Percentiles rank a stretch among this genome's conserved stretches.
Conservation (phyloP, 1,140 invertebrate species). For the Bombus impatiens region DNA sequence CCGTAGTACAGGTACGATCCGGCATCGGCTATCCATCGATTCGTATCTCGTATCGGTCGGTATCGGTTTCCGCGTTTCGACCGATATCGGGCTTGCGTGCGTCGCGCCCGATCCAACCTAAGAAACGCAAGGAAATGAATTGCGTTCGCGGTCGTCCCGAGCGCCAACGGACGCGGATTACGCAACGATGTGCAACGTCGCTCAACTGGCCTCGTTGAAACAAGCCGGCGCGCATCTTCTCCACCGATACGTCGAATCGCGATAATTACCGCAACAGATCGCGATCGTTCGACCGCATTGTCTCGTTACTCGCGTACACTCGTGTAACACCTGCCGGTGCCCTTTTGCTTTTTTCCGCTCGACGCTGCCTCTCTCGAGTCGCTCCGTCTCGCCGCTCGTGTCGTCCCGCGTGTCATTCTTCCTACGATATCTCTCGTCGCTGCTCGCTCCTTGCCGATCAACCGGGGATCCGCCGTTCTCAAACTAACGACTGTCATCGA, state of each 20-base stretch:
- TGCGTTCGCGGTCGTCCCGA: too few relatives aligned
- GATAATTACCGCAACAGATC: constrained; percentile 38
- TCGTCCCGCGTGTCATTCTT: background rate
- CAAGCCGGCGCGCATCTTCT: constrained; percentile 19
- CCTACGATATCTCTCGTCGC: background rate
- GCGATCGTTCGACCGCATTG: constrained; percentile 18
- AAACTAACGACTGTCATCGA: too few relatives aligned
- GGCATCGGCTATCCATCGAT: background rate
- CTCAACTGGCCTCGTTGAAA: constrained; percentile 21
- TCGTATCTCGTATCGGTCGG: too few relatives aligned
- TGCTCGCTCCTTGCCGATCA: too few relatives aligned
- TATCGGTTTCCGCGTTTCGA: background rate
- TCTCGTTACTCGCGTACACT: constrained; percentile 23
- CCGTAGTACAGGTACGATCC: background rate
- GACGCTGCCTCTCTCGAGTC: too few relatives aligned
- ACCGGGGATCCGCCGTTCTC: too few relatives aligned
- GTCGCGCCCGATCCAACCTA: background rate
- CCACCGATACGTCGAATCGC: constrained; percentile 8
- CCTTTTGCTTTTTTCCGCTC: background rate
- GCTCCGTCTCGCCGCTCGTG: too few relatives aligned
- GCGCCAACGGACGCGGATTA: too few relatives aligned
- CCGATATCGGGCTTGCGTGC: background rate
- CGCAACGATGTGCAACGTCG: background rate
- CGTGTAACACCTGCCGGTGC: background rate
- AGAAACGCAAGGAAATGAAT: too few relatives aligned